Evolutionary conservation across 2,113 vertebrate species (phyloP).

Genomic region (Thinocorus orbignyianus): DNA sequence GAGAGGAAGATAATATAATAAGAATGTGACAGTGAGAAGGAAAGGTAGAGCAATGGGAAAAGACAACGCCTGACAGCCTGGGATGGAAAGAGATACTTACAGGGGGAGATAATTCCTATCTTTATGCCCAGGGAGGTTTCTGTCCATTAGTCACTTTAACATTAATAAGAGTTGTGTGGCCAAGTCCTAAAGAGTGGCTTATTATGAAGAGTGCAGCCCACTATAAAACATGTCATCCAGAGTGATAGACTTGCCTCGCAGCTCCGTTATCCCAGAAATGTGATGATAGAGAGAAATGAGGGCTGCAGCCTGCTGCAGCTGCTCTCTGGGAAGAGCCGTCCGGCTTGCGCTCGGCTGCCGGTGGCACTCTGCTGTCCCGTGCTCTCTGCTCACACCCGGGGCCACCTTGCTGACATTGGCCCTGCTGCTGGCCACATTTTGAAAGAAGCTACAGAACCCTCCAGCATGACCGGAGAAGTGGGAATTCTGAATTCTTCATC

Average conservation of each 20-base stretch:
- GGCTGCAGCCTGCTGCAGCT: background rate
- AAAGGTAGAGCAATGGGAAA: conserved; percentile 1
- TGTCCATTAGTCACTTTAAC: conserved; percentile 23
- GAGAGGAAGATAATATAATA: conserved; percentile 23
- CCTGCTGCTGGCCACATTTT: accelerated
- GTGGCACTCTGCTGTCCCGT: accelerated
- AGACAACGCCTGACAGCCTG: background rate
- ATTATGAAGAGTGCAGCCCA: background rate
- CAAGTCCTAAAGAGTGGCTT: background rate
- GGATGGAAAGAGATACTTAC: background rate
- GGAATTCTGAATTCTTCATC: background rate
- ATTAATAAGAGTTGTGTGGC: conserved; percentile 25
- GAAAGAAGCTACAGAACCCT: background rate
- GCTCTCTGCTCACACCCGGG: background rate
- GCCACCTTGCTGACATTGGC: accelerated
- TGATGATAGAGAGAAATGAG: background rate
- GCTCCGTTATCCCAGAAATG: background rate
- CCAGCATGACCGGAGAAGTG: background rate
- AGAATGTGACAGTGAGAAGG: conserved; percentile 10
- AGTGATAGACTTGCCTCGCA: background rate
- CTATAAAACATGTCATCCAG: background rate
- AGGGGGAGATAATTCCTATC: conserved; percentile 30
- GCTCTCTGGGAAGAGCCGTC: background rate
- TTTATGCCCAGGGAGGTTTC: conserved; percentile 6
- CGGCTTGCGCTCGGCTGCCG: accelerated